These are phyloP conservation scores for Rhombomys opimus DNA, from an alignment of 2,113 vertebrate species.

Conservation along the genomic window DNA sequence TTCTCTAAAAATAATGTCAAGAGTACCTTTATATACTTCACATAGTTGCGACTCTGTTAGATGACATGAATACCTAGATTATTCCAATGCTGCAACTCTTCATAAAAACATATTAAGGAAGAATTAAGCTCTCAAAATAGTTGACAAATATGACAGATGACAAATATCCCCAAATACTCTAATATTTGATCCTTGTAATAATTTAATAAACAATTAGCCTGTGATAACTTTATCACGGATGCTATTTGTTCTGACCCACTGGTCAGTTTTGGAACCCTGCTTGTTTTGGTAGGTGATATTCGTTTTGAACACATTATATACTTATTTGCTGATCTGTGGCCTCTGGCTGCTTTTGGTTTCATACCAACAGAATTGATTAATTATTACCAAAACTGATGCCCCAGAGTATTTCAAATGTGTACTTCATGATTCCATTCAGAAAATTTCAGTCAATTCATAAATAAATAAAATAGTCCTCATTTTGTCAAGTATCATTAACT, in stretches of 20 bases:
- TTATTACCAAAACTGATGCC: not conserved
- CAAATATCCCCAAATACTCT: not conserved
- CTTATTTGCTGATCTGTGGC: not conserved
- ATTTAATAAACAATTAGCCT: not conserved
- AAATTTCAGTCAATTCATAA: not conserved
- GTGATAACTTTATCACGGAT: not conserved
- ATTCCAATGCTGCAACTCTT: not conserved
- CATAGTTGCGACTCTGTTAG: not conserved
- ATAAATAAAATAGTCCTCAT: not conserved
- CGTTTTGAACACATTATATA: not conserved
- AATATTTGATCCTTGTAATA: not conserved
- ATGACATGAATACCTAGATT: not conserved
- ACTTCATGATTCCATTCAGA: not conserved
- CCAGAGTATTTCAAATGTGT: not conserved
- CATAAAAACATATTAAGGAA: not conserved
- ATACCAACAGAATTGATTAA: not conserved
- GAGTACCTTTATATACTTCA: not conserved
- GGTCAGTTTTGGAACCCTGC: not conserved
- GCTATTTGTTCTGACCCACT: not conserved
- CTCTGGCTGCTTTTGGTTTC: not conserved
- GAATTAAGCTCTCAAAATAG: not conserved
- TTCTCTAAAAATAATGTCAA: constrained; percentile 5
- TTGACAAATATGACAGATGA: constrained; percentile 1
- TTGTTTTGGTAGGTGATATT: not conserved
- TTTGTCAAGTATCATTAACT: not conserved